These are phyloP conservation scores for Eudemis profundana DNA, from an alignment of 2,888 invertebrate species.

Conservation along the genomic window DNA sequence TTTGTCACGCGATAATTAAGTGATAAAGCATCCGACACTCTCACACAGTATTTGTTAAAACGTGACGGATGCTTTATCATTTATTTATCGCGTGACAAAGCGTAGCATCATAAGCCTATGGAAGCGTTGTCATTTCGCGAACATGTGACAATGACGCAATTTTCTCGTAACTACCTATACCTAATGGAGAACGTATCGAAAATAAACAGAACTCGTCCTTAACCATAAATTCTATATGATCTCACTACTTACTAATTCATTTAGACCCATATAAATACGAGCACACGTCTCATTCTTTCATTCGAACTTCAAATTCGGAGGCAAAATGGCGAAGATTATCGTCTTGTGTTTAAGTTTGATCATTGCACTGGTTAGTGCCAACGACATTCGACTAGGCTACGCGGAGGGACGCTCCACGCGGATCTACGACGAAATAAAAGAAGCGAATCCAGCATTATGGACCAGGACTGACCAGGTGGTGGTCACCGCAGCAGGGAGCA, in stretches of 20 bases:
- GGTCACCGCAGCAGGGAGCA: conserved; percentile 61
- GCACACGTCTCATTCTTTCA: conserved; percentile 16
- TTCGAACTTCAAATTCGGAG: conserved; percentile 8
- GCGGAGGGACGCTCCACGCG: conserved; percentile 51
- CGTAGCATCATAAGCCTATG: too few relatives aligned
- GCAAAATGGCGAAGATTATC: conserved; percentile 21
- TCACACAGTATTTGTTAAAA: too few relatives aligned
- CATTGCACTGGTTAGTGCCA: conserved; percentile 46
- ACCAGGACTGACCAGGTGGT: conserved; percentile 67
- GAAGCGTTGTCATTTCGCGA: conserved; percentile 2
- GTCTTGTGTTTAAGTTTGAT: conserved; percentile 16
- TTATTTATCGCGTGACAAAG: too few relatives aligned
- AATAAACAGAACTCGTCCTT: conserved; percentile 32
- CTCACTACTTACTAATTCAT: conserved; percentile 24
- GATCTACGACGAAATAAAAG: conserved; percentile 68
- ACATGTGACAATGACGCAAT: conserved; percentile 38
- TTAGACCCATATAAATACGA: conserved; percentile 29
- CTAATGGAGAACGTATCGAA: conserved; percentile 26
- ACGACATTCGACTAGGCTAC: conserved; percentile 62
- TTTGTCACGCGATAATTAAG: too few relatives aligned
- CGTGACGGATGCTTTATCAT: too few relatives aligned
- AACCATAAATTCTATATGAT: conserved; percentile 33
- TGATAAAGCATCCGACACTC: too few relatives aligned
- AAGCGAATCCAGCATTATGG: conserved; percentile 73
- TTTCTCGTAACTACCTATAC: conserved; percentile 31